Conservation (phyloP, 2,797 vertebrate genomes). For the Karalla daura region DNA sequence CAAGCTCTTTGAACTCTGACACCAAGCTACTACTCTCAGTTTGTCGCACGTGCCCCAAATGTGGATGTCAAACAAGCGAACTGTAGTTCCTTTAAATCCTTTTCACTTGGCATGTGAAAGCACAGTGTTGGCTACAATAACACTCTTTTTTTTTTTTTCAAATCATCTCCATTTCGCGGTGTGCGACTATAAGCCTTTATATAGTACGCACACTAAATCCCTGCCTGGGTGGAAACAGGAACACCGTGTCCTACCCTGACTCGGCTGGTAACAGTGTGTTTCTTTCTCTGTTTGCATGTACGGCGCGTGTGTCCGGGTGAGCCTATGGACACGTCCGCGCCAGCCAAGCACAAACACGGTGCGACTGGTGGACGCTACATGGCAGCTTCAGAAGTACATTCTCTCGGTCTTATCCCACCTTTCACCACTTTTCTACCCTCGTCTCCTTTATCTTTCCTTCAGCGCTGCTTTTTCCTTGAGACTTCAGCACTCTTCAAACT, state of each 20-base stretch:
- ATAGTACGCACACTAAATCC: conserved; percentile 30
- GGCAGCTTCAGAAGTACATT: neutral
- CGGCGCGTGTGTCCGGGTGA: conserved; percentile 21
- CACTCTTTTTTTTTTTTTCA: neutral
- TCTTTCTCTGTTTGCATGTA: conserved; percentile 26
- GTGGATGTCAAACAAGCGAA: neutral
- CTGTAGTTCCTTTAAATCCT: neutral
- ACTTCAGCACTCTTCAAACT: neutral
- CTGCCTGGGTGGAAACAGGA: conserved; percentile 22
- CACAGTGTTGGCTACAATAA: neutral
- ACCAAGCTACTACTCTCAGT: neutral
- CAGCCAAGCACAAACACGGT: conserved; percentile 33
- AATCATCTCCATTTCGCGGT: neutral
- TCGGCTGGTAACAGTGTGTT: conserved; percentile 28
- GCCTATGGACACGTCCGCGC: conserved; percentile 12
- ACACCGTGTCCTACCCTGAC: conserved; percentile 50
- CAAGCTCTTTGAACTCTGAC: conserved; percentile 31
- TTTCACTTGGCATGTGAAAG: neutral
- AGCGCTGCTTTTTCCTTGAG: neutral
- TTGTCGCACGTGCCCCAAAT: neutral
- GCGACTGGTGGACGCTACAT: neutral
- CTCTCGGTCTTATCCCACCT: conserved; percentile 1
- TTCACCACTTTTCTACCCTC: conserved; percentile 5
- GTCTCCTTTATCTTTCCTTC: neutral
- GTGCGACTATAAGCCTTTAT: conserved; percentile 15